phyloP scores from a whole-genome alignment of 92 coral and sea anemone species.

The Hydrozoanthus gracilis region DNA sequence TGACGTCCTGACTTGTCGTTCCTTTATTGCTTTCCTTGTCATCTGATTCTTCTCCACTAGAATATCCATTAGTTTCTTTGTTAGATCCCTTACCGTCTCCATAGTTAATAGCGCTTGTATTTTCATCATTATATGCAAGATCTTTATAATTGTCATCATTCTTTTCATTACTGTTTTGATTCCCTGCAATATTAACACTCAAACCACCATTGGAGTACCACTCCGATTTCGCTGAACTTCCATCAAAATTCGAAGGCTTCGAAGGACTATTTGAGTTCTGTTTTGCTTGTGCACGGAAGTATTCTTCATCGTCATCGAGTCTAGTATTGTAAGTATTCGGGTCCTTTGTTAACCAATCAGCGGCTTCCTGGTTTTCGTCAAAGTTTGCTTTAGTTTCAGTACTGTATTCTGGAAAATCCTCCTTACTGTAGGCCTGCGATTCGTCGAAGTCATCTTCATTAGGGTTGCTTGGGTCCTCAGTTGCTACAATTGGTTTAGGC shows the following conservation, averaged over 20 bases:
- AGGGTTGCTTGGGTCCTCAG: constrained; percentile 34
- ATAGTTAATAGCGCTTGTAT: not conserved
- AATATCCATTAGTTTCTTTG: not conserved
- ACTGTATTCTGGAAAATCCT: constrained; percentile 79
- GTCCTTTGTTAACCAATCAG: constrained; percentile 83
- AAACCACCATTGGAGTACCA: constrained; percentile 17
- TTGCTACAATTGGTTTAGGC: constrained; percentile 69
- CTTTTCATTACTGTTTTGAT: not conserved
- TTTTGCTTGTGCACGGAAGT: not conserved
- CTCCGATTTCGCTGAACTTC: not conserved
- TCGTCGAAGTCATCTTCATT: constrained; percentile 44
- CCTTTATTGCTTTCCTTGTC: not conserved
- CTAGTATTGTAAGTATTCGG: constrained; percentile 69
- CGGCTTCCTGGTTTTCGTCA: constrained; percentile 81
- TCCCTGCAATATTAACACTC: not conserved
- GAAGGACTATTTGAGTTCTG: not conserved
- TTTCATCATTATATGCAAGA: not conserved
- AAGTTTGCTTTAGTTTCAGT: constrained; percentile 84
- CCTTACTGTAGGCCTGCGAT: constrained; percentile 33
- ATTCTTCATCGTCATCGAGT: constrained; percentile 46
- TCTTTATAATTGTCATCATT: not conserved
- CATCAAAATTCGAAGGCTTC: not conserved
- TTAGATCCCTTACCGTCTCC: not conserved
- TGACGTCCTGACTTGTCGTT: not conserved
- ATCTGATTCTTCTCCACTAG: not conserved